Percentiles rank a stretch among this genome's conserved stretches.
These are phyloP conservation scores for Dryomyza anilis DNA, from an alignment of 2,888 invertebrate genomes.

Conservation along the genomic window DNA sequence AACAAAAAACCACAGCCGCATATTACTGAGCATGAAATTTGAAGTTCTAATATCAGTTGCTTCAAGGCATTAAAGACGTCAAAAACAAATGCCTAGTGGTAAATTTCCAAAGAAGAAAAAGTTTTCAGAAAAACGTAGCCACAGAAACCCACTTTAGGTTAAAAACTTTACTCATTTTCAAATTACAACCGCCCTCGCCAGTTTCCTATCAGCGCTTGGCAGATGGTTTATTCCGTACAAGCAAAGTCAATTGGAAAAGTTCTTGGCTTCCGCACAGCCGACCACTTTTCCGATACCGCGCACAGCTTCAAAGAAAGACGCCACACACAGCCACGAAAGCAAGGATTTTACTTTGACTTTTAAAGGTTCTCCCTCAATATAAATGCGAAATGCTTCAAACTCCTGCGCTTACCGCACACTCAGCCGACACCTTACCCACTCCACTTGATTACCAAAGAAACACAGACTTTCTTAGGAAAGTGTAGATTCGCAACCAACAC, in stretches of 20 bases:
- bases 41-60: slow-evolving; percentile 21
- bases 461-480: not conserved
- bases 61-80: slow-evolving; percentile 23
- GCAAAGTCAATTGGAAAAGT: slow-evolving; percentile 56
- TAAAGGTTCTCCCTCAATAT: too few relatives aligned
- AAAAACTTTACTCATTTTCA: slow-evolving; percentile 56
- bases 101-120: not conserved
- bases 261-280: slow-evolving; percentile 35
- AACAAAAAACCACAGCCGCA: slow-evolving; percentile 25
- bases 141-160: slow-evolving; percentile 44
- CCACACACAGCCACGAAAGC: slow-evolving; percentile 5
- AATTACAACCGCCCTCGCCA: slow-evolving; percentile 44
- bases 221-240: too few relatives aligned
- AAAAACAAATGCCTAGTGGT: slow-evolving; percentile 19
- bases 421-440: not conserved
- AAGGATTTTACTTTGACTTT: not conserved
- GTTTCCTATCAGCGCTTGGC: not conserved
- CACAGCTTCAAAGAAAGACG: slow-evolving; percentile 24
- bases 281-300: slow-evolving; percentile 28
- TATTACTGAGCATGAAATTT: not conserved
- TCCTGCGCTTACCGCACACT: not conserved
- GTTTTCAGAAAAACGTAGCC: slow-evolving; percentile 34
- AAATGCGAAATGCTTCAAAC: too few relatives aligned
- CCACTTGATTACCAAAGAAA: not conserved
- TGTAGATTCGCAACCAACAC: not conserved